A percentile compares a stretch with the other conserved stretches of the same genome.
Evolutionary conservation across 2,113 vertebrate species (phyloP).

Genomic region (Callorhinus ursinus): DNA sequence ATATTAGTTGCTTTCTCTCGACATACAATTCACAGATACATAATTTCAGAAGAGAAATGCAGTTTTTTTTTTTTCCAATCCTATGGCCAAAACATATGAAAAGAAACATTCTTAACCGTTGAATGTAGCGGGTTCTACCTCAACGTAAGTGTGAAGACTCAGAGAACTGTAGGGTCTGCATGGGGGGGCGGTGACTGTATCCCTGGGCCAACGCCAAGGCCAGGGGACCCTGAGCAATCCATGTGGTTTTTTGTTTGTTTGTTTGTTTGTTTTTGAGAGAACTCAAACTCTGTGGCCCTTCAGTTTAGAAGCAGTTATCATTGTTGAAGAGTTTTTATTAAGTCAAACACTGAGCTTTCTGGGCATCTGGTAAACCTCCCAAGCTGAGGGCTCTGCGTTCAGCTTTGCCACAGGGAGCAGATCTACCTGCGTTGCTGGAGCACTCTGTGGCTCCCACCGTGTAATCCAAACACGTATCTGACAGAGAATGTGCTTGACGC

Average conservation of each 20-base stretch:
- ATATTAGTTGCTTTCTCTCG: not conserved
- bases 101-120: not conserved
- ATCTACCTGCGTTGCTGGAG: not conserved
- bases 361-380: not conserved
- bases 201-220: accelerated
- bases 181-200: accelerated
- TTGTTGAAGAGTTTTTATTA: not conserved
- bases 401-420: not conserved
- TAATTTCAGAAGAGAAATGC: not conserved
- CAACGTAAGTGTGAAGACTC: accelerated
- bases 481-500: not conserved
- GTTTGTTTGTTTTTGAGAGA: not conserved
- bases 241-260: not conserved
- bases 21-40: not conserved
- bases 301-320: not conserved
- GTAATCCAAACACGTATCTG: not conserved
- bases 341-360: not conserved
- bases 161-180: accelerated
- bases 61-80: not conserved
- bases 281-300: not conserved
- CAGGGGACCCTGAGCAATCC: not conserved
- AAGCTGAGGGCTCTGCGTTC: not conserved
- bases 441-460: accelerated
- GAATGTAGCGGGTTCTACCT: too few species aligned
- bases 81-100: not conserved